phyloP scores from a whole-genome alignment of 1,140 invertebrate genomes.

The Adoxophyes honmai region DNA sequence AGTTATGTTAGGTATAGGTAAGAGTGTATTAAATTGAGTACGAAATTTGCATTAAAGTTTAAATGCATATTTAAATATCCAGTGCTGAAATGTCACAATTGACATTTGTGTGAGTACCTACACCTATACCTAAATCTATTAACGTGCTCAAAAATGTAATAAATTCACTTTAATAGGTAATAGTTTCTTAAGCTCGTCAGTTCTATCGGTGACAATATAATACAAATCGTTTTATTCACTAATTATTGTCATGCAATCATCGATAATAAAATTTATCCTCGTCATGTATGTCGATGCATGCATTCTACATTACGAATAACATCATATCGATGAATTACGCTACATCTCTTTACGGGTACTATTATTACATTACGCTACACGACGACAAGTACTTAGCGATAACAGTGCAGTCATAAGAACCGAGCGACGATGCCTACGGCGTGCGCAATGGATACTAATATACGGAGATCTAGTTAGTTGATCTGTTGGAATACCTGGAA shows the following conservation, averaged over 20 bases:
- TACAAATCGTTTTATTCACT: slow-evolving; percentile 58
- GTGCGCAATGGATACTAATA: slow-evolving; percentile 17
- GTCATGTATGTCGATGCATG: background rate
- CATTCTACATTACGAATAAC: slow-evolving; percentile 15
- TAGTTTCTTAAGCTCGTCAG: background rate
- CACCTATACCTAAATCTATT: background rate
- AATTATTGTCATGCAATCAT: slow-evolving; percentile 72
- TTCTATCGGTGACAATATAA: slow-evolving; percentile 22
- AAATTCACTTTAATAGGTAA: background rate
- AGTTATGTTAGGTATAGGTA: background rate
- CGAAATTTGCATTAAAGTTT: background rate
- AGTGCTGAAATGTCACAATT: background rate
- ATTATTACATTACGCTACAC: slow-evolving; percentile 10
- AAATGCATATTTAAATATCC: background rate
- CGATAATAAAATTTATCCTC: background rate
- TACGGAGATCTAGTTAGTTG: slow-evolving; percentile 67
- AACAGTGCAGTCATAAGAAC: slow-evolving; percentile 20
- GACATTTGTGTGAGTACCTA: background rate
- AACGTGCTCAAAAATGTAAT: background rate
- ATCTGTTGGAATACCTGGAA: slow-evolving; percentile 78
- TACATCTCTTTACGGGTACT: slow-evolving; percentile 5
- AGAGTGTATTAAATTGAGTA: background rate
- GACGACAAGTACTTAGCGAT: background rate
- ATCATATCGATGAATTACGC: background rate
- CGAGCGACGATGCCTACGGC: slow-evolving; percentile 33